Percentiles rank a stretch among this genome's conserved stretches.
phyloP scores from a whole-genome alignment of 2,113 vertebrate genomes.

The Nettapus auritus region DNA sequence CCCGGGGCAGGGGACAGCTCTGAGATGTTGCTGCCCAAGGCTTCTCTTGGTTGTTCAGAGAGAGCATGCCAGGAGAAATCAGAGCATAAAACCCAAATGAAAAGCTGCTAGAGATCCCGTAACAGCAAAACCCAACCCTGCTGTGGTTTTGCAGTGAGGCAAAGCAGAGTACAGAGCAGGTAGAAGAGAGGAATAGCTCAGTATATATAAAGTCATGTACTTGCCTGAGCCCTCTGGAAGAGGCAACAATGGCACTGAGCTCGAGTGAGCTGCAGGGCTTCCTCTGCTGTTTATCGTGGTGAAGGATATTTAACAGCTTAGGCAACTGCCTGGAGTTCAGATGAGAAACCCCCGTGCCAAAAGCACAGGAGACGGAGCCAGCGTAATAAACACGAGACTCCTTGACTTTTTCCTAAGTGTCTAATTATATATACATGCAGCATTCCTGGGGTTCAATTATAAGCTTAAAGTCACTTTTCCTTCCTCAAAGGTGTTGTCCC shows the following conservation, averaged over 20 bases:
- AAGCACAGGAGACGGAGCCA: not conserved
- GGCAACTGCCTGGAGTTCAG: constrained; percentile 64
- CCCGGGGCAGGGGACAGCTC: not conserved
- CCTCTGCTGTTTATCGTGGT: constrained; percentile 81
- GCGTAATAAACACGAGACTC: constrained; percentile 2
- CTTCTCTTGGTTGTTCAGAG: not conserved
- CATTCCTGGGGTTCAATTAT: not conserved
- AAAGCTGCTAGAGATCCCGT: not conserved
- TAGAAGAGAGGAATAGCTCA: not conserved
- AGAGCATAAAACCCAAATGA: not conserved
- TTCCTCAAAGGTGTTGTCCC: not conserved
- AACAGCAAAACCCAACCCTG: accelerated
- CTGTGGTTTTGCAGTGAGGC: not conserved
- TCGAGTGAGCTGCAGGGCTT: constrained; percentile 78
- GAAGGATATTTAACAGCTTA: constrained; percentile 75
- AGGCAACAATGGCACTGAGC: constrained; percentile 76
- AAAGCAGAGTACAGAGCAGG: not conserved
- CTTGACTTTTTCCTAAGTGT: not conserved
- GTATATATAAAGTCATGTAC: constrained; percentile 46
- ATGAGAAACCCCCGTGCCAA: constrained; percentile 20
- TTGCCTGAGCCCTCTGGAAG: constrained; percentile 79
- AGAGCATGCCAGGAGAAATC: not conserved
- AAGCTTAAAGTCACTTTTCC: constrained; percentile 5
- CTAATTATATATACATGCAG: constrained; percentile 12
- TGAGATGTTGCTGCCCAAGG: not conserved